A percentile compares a stretch with the other conserved stretches of the same genome.
Evolutionary conservation across 1,140 invertebrate genomes (phyloP).

Genomic region (Conopomorpha cramerella): DNA sequence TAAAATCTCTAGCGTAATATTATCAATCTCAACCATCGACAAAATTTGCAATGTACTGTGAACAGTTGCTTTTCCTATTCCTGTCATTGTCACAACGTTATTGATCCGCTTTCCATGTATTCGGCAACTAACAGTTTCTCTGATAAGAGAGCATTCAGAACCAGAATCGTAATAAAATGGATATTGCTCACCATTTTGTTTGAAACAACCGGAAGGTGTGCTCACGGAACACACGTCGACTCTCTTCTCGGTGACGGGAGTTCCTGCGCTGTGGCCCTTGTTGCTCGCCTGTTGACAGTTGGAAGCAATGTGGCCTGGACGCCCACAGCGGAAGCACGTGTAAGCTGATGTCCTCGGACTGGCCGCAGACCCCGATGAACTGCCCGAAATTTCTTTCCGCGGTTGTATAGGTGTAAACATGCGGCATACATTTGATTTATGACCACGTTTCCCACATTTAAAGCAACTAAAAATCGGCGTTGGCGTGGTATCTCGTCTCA

Average conservation of each 20-base stretch:
- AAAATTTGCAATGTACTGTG: slow-evolving; percentile 8
- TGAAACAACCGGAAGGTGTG: slow-evolving; percentile 5
- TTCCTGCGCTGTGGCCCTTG: slow-evolving; percentile 1
- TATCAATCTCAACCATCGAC: no score
- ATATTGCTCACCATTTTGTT: slow-evolving; percentile 10
- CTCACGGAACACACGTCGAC: slow-evolving; percentile 11
- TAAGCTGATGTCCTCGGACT: no score
- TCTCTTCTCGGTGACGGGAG: neutral
- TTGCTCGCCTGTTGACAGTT: slow-evolving; percentile 4
- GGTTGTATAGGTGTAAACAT: slow-evolving; percentile 1
- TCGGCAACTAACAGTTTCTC: slow-evolving; percentile 9
- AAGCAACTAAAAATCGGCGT: slow-evolving; percentile 7
- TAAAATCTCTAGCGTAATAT: no score
- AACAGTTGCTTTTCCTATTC: slow-evolving; percentile 7
- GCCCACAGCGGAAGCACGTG: no score
- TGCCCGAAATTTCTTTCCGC: neutral
- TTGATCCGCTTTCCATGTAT: slow-evolving; percentile 8
- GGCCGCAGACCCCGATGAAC: neutral
- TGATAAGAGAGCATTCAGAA: slow-evolving; percentile 14
- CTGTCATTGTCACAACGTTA: slow-evolving; percentile 8
- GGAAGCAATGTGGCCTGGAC: no score
- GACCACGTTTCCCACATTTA: slow-evolving; percentile 9
- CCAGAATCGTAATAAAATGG: slow-evolving; percentile 15
- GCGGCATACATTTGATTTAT: slow-evolving; percentile 6
- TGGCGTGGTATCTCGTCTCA: slow-evolving; percentile 3